These are phyloP conservation scores for Zosterops borbonicus DNA, from an alignment of 2,113 vertebrate species.

Conservation along the genomic window DNA sequence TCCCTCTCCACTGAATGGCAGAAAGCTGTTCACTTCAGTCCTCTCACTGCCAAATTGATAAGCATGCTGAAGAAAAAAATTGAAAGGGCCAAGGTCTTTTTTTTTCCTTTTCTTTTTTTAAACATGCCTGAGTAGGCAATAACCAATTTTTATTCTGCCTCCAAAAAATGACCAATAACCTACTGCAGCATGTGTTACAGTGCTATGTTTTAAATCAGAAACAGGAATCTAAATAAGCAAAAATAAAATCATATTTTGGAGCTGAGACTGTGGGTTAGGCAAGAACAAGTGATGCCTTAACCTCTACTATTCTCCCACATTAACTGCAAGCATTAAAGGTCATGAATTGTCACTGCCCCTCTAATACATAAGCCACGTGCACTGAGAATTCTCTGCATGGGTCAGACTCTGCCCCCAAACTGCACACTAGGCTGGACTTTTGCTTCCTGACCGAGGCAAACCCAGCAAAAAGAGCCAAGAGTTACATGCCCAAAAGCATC, in stretches of 20 bases:
- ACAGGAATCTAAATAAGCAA: neutral
- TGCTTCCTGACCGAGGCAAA: neutral
- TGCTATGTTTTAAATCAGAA: neutral
- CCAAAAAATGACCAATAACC: neutral
- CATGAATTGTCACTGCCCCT: neutral
- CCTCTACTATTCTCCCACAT: neutral
- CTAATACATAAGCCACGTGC: fast-evolving
- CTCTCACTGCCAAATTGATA: neutral
- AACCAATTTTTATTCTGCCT: neutral
- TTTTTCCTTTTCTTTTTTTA: neutral
- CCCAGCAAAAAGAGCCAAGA: neutral
- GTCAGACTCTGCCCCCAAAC: neutral
- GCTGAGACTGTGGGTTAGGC: neutral
- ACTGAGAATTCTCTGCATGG: neutral
- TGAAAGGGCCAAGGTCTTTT: neutral
- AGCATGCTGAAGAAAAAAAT: neutral
- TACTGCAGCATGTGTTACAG: neutral
- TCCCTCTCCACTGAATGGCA: neutral
- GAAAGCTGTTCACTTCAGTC: neutral
- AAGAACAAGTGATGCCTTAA: neutral
- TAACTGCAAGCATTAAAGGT: neutral
- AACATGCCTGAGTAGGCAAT: neutral
- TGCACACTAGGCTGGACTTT: neutral
- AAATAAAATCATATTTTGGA: neutral
- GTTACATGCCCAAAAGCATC: neutral